Evolutionary conservation across 2,113 vertebrate species (phyloP).

Genomic region (Tupaia tana): DNA sequence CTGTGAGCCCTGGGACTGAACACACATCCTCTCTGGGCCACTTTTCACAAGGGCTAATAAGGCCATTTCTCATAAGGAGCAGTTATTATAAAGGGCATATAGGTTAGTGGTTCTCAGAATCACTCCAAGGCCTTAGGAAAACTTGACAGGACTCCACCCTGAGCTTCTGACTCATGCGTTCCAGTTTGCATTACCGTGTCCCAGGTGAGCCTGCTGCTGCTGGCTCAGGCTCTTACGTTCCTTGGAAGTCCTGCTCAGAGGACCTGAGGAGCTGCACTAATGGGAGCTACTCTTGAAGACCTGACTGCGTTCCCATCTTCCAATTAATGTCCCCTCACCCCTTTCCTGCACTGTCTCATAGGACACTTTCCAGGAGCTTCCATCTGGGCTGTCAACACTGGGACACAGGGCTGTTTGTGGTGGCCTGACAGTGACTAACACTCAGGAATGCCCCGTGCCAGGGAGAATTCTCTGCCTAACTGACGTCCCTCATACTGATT

Average conservation of each 20-base stretch:
- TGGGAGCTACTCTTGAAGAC: background rate
- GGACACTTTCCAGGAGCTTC: background rate
- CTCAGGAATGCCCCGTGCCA: background rate
- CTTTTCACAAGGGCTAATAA: background rate
- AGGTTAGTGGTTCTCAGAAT: background rate
- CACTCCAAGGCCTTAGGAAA: background rate
- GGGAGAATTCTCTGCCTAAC: conserved; percentile 5
- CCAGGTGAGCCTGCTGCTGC: background rate
- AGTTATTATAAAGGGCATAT: background rate
- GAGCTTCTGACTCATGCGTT: conserved; percentile 8
- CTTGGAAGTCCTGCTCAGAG: background rate
- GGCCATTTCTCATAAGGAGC: background rate
- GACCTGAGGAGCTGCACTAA: background rate
- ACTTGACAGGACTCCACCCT: background rate
- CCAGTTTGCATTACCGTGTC: background rate
- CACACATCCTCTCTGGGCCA: background rate
- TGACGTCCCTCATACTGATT: background rate
- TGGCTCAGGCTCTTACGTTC: background rate
- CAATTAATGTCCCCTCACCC: background rate
- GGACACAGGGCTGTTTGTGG: background rate
- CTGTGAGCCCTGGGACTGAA: background rate
- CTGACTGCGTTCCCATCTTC: background rate
- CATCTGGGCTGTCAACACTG: background rate
- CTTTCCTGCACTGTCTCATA: background rate
- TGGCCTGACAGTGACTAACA: background rate